These are phyloP conservation scores for Gallinago nigripennis DNA, from an alignment of 2,797 vertebrate genomes.

Conservation along the genomic window DNA sequence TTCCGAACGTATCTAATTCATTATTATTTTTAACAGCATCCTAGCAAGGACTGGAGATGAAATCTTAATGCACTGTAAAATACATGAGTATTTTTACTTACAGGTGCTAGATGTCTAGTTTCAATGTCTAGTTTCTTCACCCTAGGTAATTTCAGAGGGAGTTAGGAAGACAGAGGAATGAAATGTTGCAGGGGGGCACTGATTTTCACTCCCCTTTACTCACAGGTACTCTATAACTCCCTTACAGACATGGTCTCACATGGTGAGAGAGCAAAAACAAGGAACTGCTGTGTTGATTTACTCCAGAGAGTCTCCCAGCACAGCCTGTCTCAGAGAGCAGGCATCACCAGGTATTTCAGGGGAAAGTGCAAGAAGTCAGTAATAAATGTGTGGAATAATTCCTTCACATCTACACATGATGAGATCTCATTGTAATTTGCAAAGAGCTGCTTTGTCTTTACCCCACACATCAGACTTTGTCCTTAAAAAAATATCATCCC, in stretches of 20 bases:
- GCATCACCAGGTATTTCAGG: neutral
- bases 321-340: neutral
- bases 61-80: neutral
- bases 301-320: neutral
- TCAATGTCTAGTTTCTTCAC: neutral
- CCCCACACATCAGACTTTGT: neutral
- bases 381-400: neutral
- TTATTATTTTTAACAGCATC: neutral
- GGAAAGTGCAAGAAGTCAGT: neutral
- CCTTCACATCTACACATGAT: neutral
- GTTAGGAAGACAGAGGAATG: neutral
- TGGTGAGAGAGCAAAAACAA: neutral
- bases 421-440: neutral
- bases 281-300: neutral
- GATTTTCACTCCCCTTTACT: neutral
- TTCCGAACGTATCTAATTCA: neutral
- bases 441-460: neutral
- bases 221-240: neutral
- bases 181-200: neutral
- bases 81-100: neutral
- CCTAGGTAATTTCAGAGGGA: neutral
- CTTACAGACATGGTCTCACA: neutral
- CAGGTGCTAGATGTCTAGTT: neutral
- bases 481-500: neutral
- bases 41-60: neutral